Conservation (phyloP, 2,888 invertebrate species). For the Campoplex nolae region DNA sequence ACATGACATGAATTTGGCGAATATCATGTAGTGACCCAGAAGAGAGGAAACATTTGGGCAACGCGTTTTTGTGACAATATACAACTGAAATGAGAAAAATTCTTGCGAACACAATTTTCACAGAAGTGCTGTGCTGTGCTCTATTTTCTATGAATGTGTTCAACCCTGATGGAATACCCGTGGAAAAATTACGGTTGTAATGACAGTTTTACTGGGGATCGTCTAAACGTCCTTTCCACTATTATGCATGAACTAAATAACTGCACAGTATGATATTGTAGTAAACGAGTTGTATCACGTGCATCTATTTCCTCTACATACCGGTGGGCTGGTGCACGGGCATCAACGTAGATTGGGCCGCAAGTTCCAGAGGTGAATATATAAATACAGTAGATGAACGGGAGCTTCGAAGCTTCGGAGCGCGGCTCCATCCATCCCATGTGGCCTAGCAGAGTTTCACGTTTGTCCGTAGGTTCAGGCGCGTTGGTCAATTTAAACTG, state of each 20-base stretch:
- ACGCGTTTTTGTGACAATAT: background rate
- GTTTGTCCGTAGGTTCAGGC: slow-evolving; percentile 54
- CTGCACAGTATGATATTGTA: slow-evolving; percentile 28
- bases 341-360: slow-evolving; percentile 32
- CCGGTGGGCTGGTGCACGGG: background rate
- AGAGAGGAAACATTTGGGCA: background rate
- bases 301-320: slow-evolving; percentile 17
- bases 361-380: slow-evolving; percentile 32
- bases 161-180: background rate
- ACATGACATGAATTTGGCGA: background rate
- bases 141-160: slow-evolving; percentile 4
- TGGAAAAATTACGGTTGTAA: background rate
- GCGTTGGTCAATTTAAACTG: slow-evolving; percentile 82
- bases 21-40: background rate
- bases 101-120: background rate
- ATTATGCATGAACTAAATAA: background rate
- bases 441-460: slow-evolving; percentile 35
- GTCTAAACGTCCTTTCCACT: background rate
- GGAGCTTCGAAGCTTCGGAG: slow-evolving; percentile 34
- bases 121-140: background rate
- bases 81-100: background rate
- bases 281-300: slow-evolving; percentile 15
- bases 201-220: background rate
- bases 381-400: slow-evolving; percentile 37
- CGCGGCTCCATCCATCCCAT: slow-evolving; percentile 49